Conservation (phyloP, 2,888 invertebrate species). For the Baccha elongata region DNA sequence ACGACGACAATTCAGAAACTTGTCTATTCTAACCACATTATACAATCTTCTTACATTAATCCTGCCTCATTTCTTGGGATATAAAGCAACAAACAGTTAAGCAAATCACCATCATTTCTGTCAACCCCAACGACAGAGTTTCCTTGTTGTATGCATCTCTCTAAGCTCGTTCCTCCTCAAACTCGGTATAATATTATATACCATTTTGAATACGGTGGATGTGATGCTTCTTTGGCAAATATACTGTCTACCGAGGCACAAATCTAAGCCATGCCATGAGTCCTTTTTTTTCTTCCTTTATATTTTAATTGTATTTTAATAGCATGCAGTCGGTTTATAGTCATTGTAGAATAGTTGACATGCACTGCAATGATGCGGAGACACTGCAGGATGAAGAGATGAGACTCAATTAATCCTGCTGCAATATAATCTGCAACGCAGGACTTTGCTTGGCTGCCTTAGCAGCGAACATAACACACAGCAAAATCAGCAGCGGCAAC, state of each 20-base stretch:
- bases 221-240: slow-evolving; percentile 16
- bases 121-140: slow-evolving; percentile 43
- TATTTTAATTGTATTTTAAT: slow-evolving; percentile 69
- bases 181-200: not conserved
- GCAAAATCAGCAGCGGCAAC: slow-evolving; percentile 1
- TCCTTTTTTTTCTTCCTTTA: slow-evolving; percentile 25
- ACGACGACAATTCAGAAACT: slow-evolving; percentile 28
- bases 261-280: slow-evolving; percentile 59
- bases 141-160: slow-evolving; percentile 32
- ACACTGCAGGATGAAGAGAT: slow-evolving; percentile 19
- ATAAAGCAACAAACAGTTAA: slow-evolving; percentile 66
- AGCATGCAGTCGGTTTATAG: slow-evolving; percentile 55
- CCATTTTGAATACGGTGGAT: not conserved
- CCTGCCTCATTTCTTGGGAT: slow-evolving; percentile 43
- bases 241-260: slow-evolving; percentile 53
- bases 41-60: slow-evolving; percentile 40
- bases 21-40: slow-evolving; percentile 47
- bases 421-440: slow-evolving; percentile 67
- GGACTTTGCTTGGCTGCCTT: slow-evolving; percentile 50
- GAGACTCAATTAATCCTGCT: slow-evolving; percentile 64
- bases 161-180: slow-evolving; percentile 7
- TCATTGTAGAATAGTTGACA: slow-evolving; percentile 47
- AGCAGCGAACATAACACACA: slow-evolving; percentile 9
- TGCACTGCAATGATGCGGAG: slow-evolving; percentile 31
- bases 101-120: slow-evolving; percentile 58